Percentiles rank a stretch among this genome's conserved stretches.
Conservation (phyloP, 2,797 vertebrate species). For the Tinamus major region DNA sequence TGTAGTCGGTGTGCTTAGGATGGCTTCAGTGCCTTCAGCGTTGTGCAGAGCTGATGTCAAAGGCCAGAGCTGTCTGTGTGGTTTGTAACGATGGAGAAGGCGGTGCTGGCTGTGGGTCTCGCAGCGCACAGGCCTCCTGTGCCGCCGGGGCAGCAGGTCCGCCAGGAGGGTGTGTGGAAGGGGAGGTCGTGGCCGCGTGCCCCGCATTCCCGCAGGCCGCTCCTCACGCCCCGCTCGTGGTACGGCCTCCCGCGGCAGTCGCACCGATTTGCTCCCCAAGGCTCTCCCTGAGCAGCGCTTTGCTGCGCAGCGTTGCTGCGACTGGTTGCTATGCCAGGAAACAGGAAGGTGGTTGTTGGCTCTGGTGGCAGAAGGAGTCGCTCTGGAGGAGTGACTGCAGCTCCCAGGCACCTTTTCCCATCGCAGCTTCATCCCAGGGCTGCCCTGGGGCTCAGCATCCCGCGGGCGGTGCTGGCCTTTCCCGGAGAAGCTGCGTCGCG, state of each 20-base stretch:
- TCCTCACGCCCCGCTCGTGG: neutral
- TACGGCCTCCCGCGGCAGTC: neutral
- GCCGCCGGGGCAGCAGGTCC: neutral
- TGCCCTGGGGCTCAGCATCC: neutral
- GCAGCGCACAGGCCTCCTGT: neutral
- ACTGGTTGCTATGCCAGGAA: neutral
- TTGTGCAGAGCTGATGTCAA: neutral
- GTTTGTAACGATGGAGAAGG: neutral
- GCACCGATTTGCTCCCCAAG: neutral
- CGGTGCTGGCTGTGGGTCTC: neutral
- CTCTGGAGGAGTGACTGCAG: neutral
- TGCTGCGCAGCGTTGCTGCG: neutral
- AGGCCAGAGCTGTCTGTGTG: fast-evolving
- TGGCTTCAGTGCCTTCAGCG: neutral
- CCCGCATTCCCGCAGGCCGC: neutral
- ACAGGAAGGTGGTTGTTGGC: neutral
- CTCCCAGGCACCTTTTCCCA: neutral
- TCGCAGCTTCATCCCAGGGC: neutral
- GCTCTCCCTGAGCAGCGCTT: no score
- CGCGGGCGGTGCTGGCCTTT: neutral
- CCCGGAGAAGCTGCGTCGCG: neutral
- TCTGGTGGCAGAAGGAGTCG: neutral
- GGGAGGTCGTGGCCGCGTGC: neutral
- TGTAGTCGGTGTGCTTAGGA: neutral
- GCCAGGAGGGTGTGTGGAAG: neutral